phyloP scores from a whole-genome alignment of 2,113 vertebrate species.

The Forbesichthys agassizii region DNA sequence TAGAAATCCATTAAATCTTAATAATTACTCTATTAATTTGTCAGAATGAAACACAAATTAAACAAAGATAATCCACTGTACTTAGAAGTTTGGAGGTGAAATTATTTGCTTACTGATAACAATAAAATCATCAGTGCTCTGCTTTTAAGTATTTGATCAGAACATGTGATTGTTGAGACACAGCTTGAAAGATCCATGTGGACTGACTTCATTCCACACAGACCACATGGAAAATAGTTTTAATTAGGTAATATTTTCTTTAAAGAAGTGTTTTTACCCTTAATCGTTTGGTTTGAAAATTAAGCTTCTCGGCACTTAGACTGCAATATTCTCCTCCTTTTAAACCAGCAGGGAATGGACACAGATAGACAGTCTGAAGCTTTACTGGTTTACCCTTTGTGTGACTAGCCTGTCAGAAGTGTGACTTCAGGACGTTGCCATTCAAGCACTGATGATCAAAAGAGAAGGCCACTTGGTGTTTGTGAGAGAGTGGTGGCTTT shows the following conservation, averaged over 20 bases:
- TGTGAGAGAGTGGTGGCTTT: slow-evolving; percentile 56
- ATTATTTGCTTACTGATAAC: too few species aligned
- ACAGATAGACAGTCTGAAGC: slow-evolving; percentile 49
- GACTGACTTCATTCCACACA: too few species aligned
- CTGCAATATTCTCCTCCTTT: not conserved
- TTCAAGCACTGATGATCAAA: slow-evolving; percentile 54
- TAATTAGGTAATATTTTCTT: not conserved
- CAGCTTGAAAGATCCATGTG: too few species aligned
- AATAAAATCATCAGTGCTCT: too few species aligned
- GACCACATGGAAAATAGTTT: not conserved
- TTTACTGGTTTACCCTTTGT: slow-evolving; percentile 50
- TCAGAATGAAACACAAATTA: not conserved
- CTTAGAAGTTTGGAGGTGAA: too few species aligned
- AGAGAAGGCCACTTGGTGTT: slow-evolving; percentile 43
- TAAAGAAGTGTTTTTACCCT: not conserved
- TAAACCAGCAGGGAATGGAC: slow-evolving; percentile 36
- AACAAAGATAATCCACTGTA: too few species aligned
- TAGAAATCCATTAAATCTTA: too few species aligned
- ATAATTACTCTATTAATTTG: not conserved
- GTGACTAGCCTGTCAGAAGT: slow-evolving; percentile 49
- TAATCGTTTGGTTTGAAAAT: slow-evolving; percentile 21
- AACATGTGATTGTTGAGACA: too few species aligned
- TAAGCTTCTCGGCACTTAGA: slow-evolving; percentile 44
- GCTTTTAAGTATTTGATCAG: too few species aligned
- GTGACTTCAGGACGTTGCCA: slow-evolving; percentile 58